Conservation (phyloP, 2,113 vertebrate species). For the Apaloderma vittatum region DNA sequence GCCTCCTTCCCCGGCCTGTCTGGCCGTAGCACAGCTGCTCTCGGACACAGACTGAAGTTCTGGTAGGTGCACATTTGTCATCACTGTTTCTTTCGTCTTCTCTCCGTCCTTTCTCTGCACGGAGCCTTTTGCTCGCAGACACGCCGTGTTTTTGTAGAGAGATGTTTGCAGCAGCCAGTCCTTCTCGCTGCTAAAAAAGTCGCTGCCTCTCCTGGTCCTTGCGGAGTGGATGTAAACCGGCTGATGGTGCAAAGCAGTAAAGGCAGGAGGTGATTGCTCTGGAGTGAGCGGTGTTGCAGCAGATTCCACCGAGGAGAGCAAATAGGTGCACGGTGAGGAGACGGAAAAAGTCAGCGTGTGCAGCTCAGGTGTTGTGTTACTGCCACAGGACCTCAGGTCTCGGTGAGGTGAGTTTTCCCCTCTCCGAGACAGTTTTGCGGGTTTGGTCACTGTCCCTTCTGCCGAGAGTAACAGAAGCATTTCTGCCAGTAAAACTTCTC, state of each 20-base stretch:
- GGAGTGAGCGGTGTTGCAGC: not conserved
- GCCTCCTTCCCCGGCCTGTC: not conserved
- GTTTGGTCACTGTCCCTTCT: not conserved
- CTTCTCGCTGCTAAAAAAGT: not conserved
- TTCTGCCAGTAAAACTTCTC: not conserved
- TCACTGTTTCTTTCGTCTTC: not conserved
- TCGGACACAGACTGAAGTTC: not conserved
- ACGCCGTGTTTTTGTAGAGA: rapidly evolving
- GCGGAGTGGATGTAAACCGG: not conserved
- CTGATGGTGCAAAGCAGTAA: not conserved
- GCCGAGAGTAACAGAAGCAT: not conserved
- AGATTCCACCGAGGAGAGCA: not conserved
- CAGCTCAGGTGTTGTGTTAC: not conserved
- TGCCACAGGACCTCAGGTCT: not conserved
- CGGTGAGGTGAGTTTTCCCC: not conserved
- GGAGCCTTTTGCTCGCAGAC: not conserved
- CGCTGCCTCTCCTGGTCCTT: not conserved
- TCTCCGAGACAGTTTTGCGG: not conserved
- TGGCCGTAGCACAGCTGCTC: not conserved
- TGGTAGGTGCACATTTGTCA: not conserved
- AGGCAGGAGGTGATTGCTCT: not conserved
- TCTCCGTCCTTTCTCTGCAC: not conserved
- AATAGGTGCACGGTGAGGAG: not conserved
- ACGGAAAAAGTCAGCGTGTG: not conserved
- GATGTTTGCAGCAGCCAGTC: rapidly evolving